Evolutionary conservation across 2,888 invertebrate genomes (phyloP).

Genomic region (Elysia crispata): DNA sequence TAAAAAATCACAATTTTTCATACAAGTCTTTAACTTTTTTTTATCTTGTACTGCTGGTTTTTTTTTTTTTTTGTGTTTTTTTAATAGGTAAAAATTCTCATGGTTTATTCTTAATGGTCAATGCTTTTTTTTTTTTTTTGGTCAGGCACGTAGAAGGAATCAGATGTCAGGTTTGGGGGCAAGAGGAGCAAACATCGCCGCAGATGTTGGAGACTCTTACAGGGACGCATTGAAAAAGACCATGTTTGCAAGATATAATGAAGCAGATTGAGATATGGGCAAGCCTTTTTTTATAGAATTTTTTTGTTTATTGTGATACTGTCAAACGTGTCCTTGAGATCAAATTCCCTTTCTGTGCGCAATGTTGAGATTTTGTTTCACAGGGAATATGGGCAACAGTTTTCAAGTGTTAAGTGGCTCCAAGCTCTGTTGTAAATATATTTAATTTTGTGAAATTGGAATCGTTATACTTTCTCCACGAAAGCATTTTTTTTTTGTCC

Average conservation of each 20-base stretch:
- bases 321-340: slow-evolving; percentile 58
- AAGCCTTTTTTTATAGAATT: too few species aligned
- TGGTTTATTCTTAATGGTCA: neutral
- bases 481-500: too few species aligned
- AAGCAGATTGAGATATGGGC: slow-evolving; percentile 79
- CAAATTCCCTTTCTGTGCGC: slow-evolving; percentile 1
- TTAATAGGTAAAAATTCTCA: neutral
- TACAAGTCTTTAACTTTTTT: too few species aligned
- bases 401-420: too few species aligned
- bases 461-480: too few species aligned
- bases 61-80: neutral
- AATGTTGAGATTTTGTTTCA: too few species aligned
- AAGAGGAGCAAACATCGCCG: slow-evolving; percentile 85
- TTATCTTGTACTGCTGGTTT: too few species aligned
- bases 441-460: too few species aligned
- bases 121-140: slow-evolving; percentile 46
- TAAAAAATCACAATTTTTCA: too few species aligned
- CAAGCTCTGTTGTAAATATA: too few species aligned
- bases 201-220: slow-evolving; percentile 90
- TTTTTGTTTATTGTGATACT: neutral
- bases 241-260: slow-evolving; percentile 92
- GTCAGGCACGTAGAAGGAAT: slow-evolving; percentile 82
- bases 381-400: too few species aligned
- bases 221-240: slow-evolving; percentile 93
- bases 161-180: slow-evolving; percentile 90